phyloP scores from a whole-genome alignment of 2,797 vertebrate genomes.

The Florisuga fusca region DNA sequence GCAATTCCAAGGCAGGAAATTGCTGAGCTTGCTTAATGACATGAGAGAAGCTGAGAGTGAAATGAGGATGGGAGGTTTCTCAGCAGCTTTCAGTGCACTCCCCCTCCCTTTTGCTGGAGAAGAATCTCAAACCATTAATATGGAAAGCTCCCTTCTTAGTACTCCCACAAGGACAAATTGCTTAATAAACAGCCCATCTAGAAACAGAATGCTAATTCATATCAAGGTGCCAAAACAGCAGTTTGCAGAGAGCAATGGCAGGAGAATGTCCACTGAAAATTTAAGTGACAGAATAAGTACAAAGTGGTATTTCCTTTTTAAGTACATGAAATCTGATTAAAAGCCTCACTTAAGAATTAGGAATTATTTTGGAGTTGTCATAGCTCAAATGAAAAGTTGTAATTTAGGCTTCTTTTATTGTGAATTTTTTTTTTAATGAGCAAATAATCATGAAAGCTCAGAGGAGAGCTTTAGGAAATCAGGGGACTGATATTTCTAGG shows the following conservation, averaged over 20 bases:
- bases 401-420: neutral
- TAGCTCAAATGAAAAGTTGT: neutral
- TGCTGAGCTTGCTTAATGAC: neutral
- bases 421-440: neutral
- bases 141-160: neutral
- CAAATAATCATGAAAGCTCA: neutral
- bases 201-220: neutral
- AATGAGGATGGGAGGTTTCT: neutral
- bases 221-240: neutral
- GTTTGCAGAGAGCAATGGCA: neutral
- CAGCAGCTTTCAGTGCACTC: neutral
- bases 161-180: neutral
- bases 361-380: neutral
- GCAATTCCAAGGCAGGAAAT: neutral
- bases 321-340: neutral
- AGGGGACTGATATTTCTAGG: neutral
- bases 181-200: accelerated
- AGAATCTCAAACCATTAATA: neutral
- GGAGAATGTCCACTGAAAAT: neutral
- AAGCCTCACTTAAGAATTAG: neutral
- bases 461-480: neutral
- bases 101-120: neutral
- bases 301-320: neutral
- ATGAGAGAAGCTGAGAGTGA: neutral
- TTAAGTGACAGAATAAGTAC: neutral